Percentiles rank a stretch among this genome's conserved stretches.
phyloP scores from a whole-genome alignment of 2,797 vertebrate genomes.

The Nyctalus aviator region DNA sequence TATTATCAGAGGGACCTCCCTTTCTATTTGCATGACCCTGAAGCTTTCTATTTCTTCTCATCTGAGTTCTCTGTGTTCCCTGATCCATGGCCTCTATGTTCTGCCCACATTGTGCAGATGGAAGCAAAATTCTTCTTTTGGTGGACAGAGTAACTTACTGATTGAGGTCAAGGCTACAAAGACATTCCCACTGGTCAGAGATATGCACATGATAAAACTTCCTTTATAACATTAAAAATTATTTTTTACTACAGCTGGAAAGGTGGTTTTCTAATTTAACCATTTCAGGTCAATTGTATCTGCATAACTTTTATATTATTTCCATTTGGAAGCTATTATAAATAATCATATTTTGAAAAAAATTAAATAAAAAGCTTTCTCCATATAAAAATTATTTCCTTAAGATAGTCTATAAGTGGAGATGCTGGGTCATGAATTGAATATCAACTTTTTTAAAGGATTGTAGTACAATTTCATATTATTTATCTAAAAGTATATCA shows the following conservation, averaged over 20 bases:
- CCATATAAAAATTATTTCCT: slow-evolving; percentile 14
- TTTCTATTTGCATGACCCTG: slow-evolving; percentile 27
- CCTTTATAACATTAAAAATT: slow-evolving; percentile 41
- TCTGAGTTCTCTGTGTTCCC: slow-evolving; percentile 10
- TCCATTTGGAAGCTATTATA: slow-evolving; percentile 22
- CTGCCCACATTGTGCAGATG: neutral
- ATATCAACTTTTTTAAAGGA: neutral
- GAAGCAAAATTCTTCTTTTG: slow-evolving; percentile 56
- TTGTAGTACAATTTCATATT: slow-evolving; percentile 17
- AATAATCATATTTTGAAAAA: neutral
- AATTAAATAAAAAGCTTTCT: neutral
- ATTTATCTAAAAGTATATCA: neutral
- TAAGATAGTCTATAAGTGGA: neutral
- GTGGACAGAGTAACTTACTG: slow-evolving; percentile 45
- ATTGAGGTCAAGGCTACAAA: slow-evolving; percentile 50
- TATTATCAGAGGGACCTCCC: neutral
- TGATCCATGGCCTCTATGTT: neutral
- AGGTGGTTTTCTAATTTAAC: slow-evolving; percentile 62
- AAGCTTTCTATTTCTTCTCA: neutral
- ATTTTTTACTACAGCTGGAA: slow-evolving; percentile 21
- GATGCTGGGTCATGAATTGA: neutral
- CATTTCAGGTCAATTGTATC: neutral
- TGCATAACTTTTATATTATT: slow-evolving; percentile 13
- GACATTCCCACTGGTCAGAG: slow-evolving; percentile 33
- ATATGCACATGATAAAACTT: neutral